A percentile compares a stretch with the other conserved stretches of the same genome.
phyloP scores from a whole-genome alignment of 2,797 vertebrate genomes.

The Ciconia nigra region DNA sequence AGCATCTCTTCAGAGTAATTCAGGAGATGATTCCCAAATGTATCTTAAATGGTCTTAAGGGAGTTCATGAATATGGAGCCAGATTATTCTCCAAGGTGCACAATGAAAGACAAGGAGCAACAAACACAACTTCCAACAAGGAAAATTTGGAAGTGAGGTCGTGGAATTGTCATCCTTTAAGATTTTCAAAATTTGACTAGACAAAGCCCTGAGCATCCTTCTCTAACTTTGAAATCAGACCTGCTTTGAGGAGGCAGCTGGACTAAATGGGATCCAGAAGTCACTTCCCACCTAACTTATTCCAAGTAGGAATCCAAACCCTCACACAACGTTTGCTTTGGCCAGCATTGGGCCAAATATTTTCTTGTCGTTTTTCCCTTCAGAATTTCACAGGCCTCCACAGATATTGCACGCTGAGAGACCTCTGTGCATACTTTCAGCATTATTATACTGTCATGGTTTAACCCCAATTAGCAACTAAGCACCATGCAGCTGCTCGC shows the following conservation, averaged over 20 bases:
- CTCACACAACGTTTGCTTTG: neutral
- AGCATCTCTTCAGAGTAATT: neutral
- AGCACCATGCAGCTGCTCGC: too few relatives aligned
- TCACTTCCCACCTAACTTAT: neutral
- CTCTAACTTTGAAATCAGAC: neutral
- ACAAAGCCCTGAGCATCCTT: neutral
- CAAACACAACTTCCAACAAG: neutral
- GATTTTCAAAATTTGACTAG: neutral
- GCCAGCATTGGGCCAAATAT: fast-evolving
- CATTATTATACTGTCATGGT: too few relatives aligned
- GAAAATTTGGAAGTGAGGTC: neutral
- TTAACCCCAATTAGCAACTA: too few relatives aligned
- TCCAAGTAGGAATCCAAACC: neutral
- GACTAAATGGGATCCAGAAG: neutral
- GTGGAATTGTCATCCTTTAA: neutral
- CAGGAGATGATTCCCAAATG: neutral
- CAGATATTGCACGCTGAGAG: neutral
- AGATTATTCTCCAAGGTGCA: neutral
- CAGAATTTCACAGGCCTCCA: neutral
- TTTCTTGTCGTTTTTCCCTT: neutral
- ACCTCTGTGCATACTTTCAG: neutral
- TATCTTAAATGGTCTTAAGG: neutral
- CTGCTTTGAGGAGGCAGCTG: neutral
- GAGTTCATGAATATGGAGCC: neutral
- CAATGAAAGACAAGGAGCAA: neutral